Evolutionary conservation across 2,797 vertebrate genomes (phyloP), one percentile per base, ranked within the genome.

Genomic region (Allobates femoralis): DNA sequence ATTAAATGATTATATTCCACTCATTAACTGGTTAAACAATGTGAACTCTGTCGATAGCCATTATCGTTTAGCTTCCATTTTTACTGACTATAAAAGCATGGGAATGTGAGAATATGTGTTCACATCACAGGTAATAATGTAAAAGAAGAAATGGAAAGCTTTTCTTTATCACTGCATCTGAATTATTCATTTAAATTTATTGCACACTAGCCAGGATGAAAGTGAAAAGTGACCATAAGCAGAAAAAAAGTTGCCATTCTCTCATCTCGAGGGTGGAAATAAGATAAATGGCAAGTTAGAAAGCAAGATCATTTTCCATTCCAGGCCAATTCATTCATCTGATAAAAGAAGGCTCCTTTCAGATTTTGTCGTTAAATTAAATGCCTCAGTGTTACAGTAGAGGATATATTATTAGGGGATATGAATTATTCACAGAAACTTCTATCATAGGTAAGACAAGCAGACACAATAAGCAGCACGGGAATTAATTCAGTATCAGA

Each of bases 381-480:
- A 90, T 89, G 69, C 87, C 81, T 82, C 90, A 84, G 83, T 91
- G 87, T 90, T 89, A 88, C 4, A 28, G 60, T 92, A 79, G 81
- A 90, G 84, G 37, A 88, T 88, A 85, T 88, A 85, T 84, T 88
- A 89, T 86, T 90, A 90, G 81, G 78, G 80, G 50, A 10, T 82
- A 89, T 92, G 87, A 94, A 93, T 93, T 92, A 93, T 92, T 95
- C 90, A 90, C 75, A 89, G 23, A 73, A 90, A 41, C 77, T 89
- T 62, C 81, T 76, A 81, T 82, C 83, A 89, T 64, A 90, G 37
- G 81, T 84, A 91, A 91, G 86, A 84, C 73, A 84, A 91, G 64
- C 83, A 90, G 79, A 89, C 84, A 91, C 86, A 90, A 89, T 71
- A 87, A 90, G 86, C n/a, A 89, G 74, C 81, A 90, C 89, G 75